phyloP scores from a whole-genome alignment of 2,113 vertebrate species.

The Siniperca chuatsi region DNA sequence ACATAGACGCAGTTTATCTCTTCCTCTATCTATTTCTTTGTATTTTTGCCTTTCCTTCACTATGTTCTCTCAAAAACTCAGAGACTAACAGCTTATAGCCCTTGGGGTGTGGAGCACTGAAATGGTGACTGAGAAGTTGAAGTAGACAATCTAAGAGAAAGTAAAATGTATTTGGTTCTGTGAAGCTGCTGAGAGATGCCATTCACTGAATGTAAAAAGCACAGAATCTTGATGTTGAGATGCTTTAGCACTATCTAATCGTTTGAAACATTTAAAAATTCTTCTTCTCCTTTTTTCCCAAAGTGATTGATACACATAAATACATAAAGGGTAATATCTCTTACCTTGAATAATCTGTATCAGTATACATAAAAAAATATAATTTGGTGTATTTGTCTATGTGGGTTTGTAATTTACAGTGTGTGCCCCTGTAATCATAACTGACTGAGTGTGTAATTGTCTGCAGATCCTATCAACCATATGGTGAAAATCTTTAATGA shows the following conservation, averaged over 20 bases:
- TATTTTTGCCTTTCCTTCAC: not conserved
- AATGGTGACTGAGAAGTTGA: conserved; percentile 26
- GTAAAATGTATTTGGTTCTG: conserved; percentile 18
- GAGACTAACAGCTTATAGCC: not conserved
- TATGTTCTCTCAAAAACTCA: conserved; percentile 14
- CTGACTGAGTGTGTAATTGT: conserved; percentile 6
- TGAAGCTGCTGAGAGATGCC: conserved; percentile 21
- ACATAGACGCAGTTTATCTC: not conserved
- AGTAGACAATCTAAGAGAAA: conserved; percentile 25
- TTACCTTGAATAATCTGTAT: not conserved
- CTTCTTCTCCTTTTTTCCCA: not conserved
- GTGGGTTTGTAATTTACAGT: not conserved
- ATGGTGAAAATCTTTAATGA: not conserved
- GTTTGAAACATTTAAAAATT: not conserved
- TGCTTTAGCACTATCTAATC: not conserved
- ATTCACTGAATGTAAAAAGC: conserved; percentile 18
- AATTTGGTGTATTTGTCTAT: not conserved
- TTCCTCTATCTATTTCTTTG: conserved; percentile 2
- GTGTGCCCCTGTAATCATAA: not conserved
- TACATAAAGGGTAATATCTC: not conserved
- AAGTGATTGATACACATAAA: not conserved
- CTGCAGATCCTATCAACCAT: not conserved
- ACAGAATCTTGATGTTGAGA: not conserved
- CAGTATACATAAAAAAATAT: not conserved
- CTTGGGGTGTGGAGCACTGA: conserved; percentile 11